phyloP scores from a whole-genome alignment of 2,113 vertebrate genomes.

The Poeciliopsis occidentalis region DNA sequence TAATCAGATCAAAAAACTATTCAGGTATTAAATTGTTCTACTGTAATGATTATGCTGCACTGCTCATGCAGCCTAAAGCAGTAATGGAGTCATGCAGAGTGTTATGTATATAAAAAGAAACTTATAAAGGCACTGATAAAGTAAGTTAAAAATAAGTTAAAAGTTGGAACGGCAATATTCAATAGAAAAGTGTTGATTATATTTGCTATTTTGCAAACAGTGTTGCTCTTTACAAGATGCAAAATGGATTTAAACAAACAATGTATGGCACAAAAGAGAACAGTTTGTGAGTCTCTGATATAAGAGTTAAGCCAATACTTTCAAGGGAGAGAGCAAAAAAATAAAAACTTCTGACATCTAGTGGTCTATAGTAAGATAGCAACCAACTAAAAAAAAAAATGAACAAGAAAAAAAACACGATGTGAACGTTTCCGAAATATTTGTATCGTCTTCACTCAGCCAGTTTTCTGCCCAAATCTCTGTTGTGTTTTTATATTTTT shows the following conservation, averaged over 20 bases:
- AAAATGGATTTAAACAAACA: not conserved
- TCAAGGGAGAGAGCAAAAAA: too few relatives aligned
- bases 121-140: not conserved
- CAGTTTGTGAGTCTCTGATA: not conserved
- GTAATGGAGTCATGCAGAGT: constrained; percentile 12
- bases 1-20: not conserved
- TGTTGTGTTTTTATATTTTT: too few relatives aligned
- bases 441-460: too few relatives aligned
- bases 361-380: too few relatives aligned
- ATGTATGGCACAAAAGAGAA: not conserved
- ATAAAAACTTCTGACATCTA: too few relatives aligned
- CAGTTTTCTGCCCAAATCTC: too few relatives aligned
- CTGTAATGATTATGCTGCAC: not conserved
- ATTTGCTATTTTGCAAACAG: not conserved
- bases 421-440: too few relatives aligned
- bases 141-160: not conserved
- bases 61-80: constrained; percentile 18
- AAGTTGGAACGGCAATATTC: not conserved
- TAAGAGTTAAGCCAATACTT: too few relatives aligned
- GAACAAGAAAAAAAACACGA: too few relatives aligned
- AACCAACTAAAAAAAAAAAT: too few relatives aligned
- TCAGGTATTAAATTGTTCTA: not conserved
- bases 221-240: not conserved
- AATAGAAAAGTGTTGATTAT: not conserved
- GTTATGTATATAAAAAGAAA: not conserved